These are phyloP conservation scores for Thyatira batis DNA, from an alignment of 2,888 invertebrate genomes.

Conservation along the genomic window DNA sequence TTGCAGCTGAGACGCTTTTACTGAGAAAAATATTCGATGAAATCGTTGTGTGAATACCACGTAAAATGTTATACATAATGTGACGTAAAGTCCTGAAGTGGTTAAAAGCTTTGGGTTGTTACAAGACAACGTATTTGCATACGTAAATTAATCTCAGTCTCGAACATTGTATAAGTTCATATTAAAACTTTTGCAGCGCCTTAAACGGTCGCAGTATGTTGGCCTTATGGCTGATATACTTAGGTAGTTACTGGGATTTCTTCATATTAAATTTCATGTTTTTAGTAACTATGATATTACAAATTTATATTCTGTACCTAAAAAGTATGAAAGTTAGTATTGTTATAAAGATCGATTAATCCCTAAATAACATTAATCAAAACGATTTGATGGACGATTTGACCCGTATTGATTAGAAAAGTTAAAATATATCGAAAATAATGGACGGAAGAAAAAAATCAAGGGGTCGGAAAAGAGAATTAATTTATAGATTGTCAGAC, in stretches of 20 bases:
- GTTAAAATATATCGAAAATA: constrained; percentile 28
- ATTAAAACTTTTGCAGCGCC: constrained; percentile 13
- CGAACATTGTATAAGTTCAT: constrained; percentile 5
- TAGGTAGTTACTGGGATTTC: too few species aligned
- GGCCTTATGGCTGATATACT: constrained; percentile 5
- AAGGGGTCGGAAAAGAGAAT: constrained; percentile 22
- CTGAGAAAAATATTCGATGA: background rate
- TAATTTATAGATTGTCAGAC: constrained; percentile 23
- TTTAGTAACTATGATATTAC: too few species aligned
- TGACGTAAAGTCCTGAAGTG: constrained; percentile 18
- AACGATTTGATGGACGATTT: too few species aligned
- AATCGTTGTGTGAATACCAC: background rate
- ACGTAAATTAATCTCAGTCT: constrained; percentile 14
- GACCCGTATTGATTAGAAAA: too few species aligned
- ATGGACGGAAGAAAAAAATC: constrained; percentile 21
- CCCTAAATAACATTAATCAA: too few species aligned
- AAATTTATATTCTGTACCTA: too few species aligned
- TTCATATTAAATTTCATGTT: too few species aligned
- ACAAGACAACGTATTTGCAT: constrained; percentile 4
- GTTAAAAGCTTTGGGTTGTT: constrained; percentile 19
- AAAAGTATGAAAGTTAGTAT: too few species aligned
- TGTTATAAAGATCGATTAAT: too few species aligned
- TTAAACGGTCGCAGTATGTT: constrained; percentile 10
- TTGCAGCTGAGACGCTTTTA: constrained; percentile 1
- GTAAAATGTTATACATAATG: background rate